Evolutionary conservation across 1,140 invertebrate genomes (phyloP), one percentile per base, ranked within the genome.

Genomic region (Solenopsis fugax): DNA sequence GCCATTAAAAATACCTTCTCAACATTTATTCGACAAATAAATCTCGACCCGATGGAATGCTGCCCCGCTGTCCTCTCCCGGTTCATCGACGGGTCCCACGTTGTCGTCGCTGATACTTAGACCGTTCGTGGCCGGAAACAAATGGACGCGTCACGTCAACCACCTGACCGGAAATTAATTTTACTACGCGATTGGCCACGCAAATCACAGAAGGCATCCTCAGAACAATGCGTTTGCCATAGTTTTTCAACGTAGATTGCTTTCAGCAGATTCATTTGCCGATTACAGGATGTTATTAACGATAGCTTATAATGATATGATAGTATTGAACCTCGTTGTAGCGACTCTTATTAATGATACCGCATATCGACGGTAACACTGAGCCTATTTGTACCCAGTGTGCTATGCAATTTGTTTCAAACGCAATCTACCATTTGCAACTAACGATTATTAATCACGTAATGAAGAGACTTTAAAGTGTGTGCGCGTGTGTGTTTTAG

Each of bases 1-100:
- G 88, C 91, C 90, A 93, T 93, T 91, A 93, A 93, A 93, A 93
- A 93, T 93, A 93, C 85, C 88, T 86, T 72, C 85, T 92, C 92
- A 91, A 93, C 90, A 92, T 94, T 93, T 92, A 92, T 93, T 91
- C 88, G 89, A 88, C 89, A 88, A 90, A 91, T 93, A 91, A 92
- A 92, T 93, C 92, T 92, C 90, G 76, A 69, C 73, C 45, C 90
- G 85, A 87, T 91, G 91, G 91, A 92, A 92, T 92, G 91, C 80
- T 81, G 77, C 88, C 88, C 88, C 87, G 77, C 91, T 87, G 71
- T 86, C 85, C 88, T 86, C 77, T 86, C 80, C 69, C 65, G 77
- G 62, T 64, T 90, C 90, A 88, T 89, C 87, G 76, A 29, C 56
- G 73, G 48, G 85, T 85, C 81, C 72, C 89, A 21, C 73, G 45